Base-by-base conservation (phyloP, 2,113 vertebrate genomes). In the Tragelaphus scriptus region DNA sequence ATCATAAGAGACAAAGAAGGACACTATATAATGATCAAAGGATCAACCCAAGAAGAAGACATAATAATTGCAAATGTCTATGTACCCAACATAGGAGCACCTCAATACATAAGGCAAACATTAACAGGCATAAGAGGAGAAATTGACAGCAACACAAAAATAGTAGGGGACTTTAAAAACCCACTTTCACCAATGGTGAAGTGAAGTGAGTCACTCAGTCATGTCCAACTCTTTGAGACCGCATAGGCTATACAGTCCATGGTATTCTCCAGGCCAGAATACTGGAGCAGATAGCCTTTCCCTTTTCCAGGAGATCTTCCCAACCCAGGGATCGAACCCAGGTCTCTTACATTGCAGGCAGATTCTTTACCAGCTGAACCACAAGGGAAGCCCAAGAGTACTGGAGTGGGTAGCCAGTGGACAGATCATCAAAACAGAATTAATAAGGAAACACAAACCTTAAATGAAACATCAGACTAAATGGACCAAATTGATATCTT, bases 181-280 rank as follows among this genome's bases (percentile, higher is more conserved):
- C 17, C 17, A 36, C 65, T 68, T n/a, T 68, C 17, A 68, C 4
- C 32, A 36, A 5, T 68, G 65, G 17, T 68, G 65, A 36, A 36
- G 65, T 68, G 61, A 30, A 10, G 65, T 68, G 65, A 21, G 32
- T 21, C 65, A 36, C 32, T 68, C 17, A 36, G 65, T 36, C 65
- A 68, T 21, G 32, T 68, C 65, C 1, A 1, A 36, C 17, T 21
- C 32, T 68, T 36, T 68, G n/a, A 0, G 0, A 36, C 65, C 15
- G 2, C 65, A 68, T 68, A 10, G 65, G 9, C 32, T 8, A 68
- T 36, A 36, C 32, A 68, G 32, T 11, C 16, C 32, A 36, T 36
- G 17, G 32, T 21, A 36, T 68, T 68, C 17, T 68, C 65, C 32
- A 68, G 9, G 17, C 32, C 65, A 21, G 8, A 68, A 68, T 36